phyloP scores from a whole-genome alignment of 2,888 invertebrate species.

The Sarcophaga subvicina region DNA sequence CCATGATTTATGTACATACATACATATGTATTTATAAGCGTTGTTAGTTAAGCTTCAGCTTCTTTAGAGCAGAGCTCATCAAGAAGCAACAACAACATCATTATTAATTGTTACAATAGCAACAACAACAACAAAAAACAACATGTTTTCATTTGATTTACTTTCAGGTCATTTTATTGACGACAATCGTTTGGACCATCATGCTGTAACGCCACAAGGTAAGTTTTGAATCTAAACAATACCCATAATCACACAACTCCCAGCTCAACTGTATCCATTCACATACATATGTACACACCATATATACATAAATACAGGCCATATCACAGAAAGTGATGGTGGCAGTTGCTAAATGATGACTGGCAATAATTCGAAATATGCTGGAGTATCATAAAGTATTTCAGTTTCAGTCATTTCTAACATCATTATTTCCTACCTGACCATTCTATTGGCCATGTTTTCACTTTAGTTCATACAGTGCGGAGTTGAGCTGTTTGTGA shows the following conservation, averaged over 20 bases:
- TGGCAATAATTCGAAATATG: slow-evolving; percentile 49
- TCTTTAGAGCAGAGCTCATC: neutral
- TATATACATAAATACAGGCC: neutral
- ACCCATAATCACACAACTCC: neutral
- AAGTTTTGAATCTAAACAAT: slow-evolving; percentile 64
- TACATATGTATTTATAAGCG: slow-evolving; percentile 18
- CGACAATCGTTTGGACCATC: slow-evolving; percentile 82
- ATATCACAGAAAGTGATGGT: neutral
- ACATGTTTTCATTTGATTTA: slow-evolving; percentile 41
- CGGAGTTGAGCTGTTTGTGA: no score
- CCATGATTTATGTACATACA: slow-evolving; percentile 25
- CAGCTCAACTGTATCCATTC: neutral
- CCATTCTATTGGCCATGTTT: neutral
- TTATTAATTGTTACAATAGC: slow-evolving; percentile 53
- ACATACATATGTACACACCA: no score
- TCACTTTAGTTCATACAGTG: no score
- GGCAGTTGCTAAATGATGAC: neutral
- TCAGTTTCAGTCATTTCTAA: slow-evolving; percentile 24
- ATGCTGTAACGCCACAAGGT: slow-evolving; percentile 79
- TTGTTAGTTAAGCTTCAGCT: neutral
- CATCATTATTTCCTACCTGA: slow-evolving; percentile 24
- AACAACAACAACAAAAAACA: slow-evolving; percentile 6
- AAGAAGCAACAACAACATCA: slow-evolving; percentile 36
- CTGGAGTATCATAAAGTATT: slow-evolving; percentile 25
- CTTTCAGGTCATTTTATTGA: slow-evolving; percentile 81